A percentile compares a stretch with the other conserved stretches of the same genome.
Evolutionary conservation across 2,797 vertebrate genomes (phyloP).

Genomic region (Rousettus madagascariensis): DNA sequence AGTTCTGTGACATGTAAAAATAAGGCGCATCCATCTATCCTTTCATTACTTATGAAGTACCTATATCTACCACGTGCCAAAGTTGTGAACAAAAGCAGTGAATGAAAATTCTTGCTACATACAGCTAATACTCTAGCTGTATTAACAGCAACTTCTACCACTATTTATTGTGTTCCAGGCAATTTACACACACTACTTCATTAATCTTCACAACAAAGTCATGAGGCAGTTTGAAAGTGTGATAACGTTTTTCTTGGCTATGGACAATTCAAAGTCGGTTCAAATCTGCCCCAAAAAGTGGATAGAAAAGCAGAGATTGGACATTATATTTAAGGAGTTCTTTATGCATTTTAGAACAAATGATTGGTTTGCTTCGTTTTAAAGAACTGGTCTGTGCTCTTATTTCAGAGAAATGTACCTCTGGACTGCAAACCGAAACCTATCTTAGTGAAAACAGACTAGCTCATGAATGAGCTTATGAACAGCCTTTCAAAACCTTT

Average conservation of each 20-base stretch:
- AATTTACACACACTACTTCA: neutral
- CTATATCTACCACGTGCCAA: neutral
- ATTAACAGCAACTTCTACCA: neutral
- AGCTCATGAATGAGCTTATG: neutral
- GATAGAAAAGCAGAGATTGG: neutral
- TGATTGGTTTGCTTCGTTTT: neutral
- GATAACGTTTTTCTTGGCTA: neutral
- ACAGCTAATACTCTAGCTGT: neutral
- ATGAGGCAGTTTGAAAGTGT: neutral
- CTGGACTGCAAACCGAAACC: neutral
- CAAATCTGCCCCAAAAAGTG: neutral
- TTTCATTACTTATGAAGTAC: neutral
- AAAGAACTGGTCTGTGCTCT: neutral
- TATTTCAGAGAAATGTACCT: neutral
- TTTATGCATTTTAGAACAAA: neutral
- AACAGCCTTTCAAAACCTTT: slow-evolving; percentile 7
- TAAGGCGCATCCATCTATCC: neutral
- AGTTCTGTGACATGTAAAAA: neutral
- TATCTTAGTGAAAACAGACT: neutral
- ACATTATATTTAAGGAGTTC: neutral
- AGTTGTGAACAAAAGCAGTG: neutral
- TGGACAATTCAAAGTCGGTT: neutral
- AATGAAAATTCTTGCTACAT: neutral
- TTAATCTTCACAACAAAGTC: neutral
- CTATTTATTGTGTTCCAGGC: neutral